These are phyloP conservation scores for Linnaemya tessellans DNA, from an alignment of 2,888 invertebrate species.

Conservation along the genomic window DNA sequence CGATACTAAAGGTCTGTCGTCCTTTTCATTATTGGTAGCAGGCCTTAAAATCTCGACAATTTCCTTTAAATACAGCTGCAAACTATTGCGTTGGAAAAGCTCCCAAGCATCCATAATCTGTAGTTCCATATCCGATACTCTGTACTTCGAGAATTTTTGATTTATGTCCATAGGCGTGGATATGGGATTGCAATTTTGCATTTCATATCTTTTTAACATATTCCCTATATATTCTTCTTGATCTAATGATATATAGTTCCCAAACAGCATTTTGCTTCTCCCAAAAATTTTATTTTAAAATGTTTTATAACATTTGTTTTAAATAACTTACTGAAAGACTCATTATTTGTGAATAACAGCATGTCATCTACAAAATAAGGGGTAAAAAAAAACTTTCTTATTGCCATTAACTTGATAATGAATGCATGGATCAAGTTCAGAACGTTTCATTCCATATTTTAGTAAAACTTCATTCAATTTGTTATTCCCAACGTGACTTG, in stretches of 20 bases:
- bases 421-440: constrained; percentile 11
- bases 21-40: no score
- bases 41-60: no score
- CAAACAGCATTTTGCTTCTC: constrained; percentile 52
- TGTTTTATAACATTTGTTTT: constrained; percentile 11
- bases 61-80: no score
- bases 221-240: no score
- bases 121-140: no score
- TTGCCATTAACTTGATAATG: constrained; percentile 3
- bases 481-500: constrained; percentile 70
- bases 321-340: background rate
- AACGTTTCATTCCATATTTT: constrained; percentile 40
- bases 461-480: constrained; percentile 60
- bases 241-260: constrained; percentile 50
- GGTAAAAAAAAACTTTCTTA: constrained; percentile 12
- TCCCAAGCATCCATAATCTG: no score
- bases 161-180: constrained; percentile 60
- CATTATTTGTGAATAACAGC: constrained; percentile 52
- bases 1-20: no score
- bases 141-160: constrained; percentile 56
- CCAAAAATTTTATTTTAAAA: constrained; percentile 59
- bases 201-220: constrained; percentile 37
- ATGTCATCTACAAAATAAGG: constrained; percentile 56
- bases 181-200: constrained; percentile 55
- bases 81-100: no score